Base-by-base conservation (phyloP, 2,888 invertebrate genomes). In the Pollenia labialis region DNA sequence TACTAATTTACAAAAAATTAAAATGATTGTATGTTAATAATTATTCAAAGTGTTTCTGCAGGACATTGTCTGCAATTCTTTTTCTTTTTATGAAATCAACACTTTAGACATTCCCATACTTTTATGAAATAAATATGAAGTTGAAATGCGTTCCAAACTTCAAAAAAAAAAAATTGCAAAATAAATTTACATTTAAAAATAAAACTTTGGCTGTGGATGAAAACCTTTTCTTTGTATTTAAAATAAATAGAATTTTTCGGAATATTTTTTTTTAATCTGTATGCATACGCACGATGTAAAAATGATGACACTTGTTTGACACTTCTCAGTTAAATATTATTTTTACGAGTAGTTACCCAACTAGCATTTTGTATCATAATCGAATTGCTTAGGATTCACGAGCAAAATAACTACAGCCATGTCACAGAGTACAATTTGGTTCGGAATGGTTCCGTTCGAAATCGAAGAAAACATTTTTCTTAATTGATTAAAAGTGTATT, bases 271-370 rank as follows among this genome's bases (percentile, higher is more conserved):
- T 76, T 76, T 69, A 42, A 14, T 32, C 80, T 46, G n/a, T 14
- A 82, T 68, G 60, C 52, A 71, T 79, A 32, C 32, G 32, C 32
- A 62, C 9, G 18, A 42, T 50, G 48, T 74, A 11, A 12, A 58
- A 12, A n/a, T 46, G 64, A 77, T 84, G 84, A 74, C 72, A 79
- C 79, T 84, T 79, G 79, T 79, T 74, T 84, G 74, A 74, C 74
- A 84, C 79, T 84, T 79, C 66, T 77, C 40, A 10, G 58, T 52
- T 79, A 52, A 56, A 66, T 60, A 72, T 48, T 72, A 46, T 81
- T 72, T 81, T 23, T 32, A 32, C 32, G 4, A 32, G 32, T 32
- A 0, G 32, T 32, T 32, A 23, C 18, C 18, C 18, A 23, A 23
- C 18, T 23, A 23, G 18, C 18, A 23, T 23, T 23, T 23, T 23